phyloP scores from a whole-genome alignment of 2,797 vertebrate species.

The Megaceryle alcyon region DNA sequence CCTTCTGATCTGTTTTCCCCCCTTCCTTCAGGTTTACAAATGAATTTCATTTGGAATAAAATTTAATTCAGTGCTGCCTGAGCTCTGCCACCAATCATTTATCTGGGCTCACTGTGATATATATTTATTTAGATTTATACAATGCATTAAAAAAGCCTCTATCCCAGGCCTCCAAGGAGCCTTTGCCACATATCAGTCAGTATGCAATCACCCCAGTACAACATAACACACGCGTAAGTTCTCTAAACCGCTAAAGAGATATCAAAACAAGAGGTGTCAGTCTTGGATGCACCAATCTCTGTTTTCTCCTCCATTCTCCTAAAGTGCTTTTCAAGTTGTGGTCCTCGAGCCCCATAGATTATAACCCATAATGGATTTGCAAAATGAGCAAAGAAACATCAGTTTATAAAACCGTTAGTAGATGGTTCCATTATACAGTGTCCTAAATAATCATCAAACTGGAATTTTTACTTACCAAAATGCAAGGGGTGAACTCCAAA shows the following conservation, averaged over 20 bases:
- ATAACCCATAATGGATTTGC: background rate
- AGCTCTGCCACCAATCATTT: background rate
- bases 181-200: background rate
- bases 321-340: background rate
- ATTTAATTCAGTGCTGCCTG: background rate
- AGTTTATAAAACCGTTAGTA: background rate
- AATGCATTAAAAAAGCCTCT: background rate
- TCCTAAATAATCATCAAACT: background rate
- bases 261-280: background rate
- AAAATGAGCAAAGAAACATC: background rate
- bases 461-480: background rate
- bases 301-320: background rate
- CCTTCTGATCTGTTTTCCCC: background rate
- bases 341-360: accelerated
- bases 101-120: background rate
- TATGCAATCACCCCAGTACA: background rate
- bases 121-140: background rate
- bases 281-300: background rate
- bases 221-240: background rate
- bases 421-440: background rate
- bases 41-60: background rate
- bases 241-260: background rate
- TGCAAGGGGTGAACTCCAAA: background rate
- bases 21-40: background rate
- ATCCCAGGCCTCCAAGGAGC: background rate